phyloP scores from a whole-genome alignment of 2,113 vertebrate genomes.

The Chionis minor region DNA sequence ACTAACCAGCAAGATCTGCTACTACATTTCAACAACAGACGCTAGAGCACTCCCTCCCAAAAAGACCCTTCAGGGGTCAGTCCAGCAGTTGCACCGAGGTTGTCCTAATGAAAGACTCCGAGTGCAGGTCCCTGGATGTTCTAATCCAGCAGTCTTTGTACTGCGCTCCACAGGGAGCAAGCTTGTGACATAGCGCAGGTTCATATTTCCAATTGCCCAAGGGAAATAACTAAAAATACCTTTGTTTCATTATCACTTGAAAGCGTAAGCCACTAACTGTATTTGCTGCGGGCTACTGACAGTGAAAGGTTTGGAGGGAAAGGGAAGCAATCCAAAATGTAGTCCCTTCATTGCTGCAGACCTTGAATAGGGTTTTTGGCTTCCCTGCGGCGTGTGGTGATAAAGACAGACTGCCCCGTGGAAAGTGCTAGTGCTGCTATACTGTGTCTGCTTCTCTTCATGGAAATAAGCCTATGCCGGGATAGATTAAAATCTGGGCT shows the following conservation, averaged over 20 bases:
- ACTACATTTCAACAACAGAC: neutral
- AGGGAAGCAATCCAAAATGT: neutral
- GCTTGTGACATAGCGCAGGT: neutral
- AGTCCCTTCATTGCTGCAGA: neutral
- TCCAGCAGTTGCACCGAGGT: neutral
- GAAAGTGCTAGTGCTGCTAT: neutral
- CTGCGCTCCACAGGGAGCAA: neutral
- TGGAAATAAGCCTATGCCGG: rapidly evolving
- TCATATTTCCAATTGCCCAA: neutral
- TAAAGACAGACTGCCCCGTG: neutral
- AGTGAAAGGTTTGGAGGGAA: neutral
- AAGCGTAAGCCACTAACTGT: neutral
- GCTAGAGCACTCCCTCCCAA: neutral
- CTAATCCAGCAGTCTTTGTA: neutral
- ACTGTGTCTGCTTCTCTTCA: neutral
- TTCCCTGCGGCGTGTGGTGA: neutral
- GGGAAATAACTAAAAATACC: constrained; percentile 15
- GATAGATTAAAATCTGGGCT: neutral
- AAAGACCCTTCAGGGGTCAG: neutral
- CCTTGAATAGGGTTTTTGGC: neutral
- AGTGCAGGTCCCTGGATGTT: neutral
- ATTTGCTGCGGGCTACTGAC: neutral
- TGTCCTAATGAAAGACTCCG: neutral
- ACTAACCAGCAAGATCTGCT: neutral
- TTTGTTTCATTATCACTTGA: constrained; percentile 1